Percentiles rank a stretch among this genome's conserved stretches.
Conservation (phyloP, 2,113 vertebrate species). For the Struthio camelus region DNA sequence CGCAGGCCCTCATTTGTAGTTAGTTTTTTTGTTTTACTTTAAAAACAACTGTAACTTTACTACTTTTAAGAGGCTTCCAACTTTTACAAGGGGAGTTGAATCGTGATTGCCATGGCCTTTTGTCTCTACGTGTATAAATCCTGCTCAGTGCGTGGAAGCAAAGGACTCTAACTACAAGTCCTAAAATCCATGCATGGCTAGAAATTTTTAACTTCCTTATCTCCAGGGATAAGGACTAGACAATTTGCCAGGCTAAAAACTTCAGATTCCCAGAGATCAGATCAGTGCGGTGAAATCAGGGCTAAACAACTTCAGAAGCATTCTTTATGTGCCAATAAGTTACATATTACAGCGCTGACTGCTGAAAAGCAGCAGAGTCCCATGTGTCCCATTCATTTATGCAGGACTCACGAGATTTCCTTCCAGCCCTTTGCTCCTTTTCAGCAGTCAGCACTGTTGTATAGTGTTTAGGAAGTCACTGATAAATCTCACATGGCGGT, state of each 20-base stretch:
- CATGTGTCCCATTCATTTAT: conserved; percentile 19
- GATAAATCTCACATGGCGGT: conserved; percentile 34
- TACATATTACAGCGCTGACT: neutral
- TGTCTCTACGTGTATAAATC: neutral
- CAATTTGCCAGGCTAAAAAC: conserved; percentile 9
- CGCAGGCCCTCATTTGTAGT: neutral
- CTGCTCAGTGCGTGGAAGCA: neutral
- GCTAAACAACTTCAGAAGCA: neutral
- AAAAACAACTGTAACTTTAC: neutral
- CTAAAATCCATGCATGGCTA: neutral
- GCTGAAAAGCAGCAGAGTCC: conserved; percentile 41
- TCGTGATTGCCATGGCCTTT: neutral
- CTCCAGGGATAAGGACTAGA: neutral
- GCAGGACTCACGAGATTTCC: neutral
- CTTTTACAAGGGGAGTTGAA: neutral
- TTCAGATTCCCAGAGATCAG: conserved; percentile 1
- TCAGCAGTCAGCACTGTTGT: conserved; percentile 17
- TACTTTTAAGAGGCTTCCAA: neutral
- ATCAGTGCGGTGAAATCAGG: neutral
- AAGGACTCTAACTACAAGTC: neutral
- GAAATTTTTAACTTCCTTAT: conserved; percentile 55
- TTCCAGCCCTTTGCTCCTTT: conserved; percentile 38
- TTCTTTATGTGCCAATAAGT: neutral
- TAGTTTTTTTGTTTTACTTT: neutral
- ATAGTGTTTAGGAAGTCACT: conserved; percentile 12